Percentiles rank a stretch among this genome's conserved stretches.
Evolutionary conservation across 2,888 invertebrate species (phyloP).

Genomic region (Amphipoea lucens): DNA sequence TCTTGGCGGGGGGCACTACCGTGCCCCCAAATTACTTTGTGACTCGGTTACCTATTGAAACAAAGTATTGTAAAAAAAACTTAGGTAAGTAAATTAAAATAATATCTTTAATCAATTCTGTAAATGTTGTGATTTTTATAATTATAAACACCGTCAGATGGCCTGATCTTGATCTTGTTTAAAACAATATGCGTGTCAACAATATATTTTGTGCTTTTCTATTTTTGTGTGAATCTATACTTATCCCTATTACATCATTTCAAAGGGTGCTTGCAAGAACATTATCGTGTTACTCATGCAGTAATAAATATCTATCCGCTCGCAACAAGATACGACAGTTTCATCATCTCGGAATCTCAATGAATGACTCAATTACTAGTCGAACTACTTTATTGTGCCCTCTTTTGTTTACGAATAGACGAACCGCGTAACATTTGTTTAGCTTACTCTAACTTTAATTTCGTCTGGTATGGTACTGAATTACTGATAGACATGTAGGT

Average conservation of each 20-base stretch:
- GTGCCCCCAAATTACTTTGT: not conserved
- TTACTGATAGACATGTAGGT: not conserved
- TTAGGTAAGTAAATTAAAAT: not conserved
- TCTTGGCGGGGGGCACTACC: too few relatives aligned
- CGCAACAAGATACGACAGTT: conserved; percentile 46
- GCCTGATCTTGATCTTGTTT: conserved; percentile 6
- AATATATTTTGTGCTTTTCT: conserved; percentile 22
- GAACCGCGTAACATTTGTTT: conserved; percentile 15
- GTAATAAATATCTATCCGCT: conserved; percentile 26
- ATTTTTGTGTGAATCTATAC: conserved; percentile 2
- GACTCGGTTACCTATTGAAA: too few relatives aligned
- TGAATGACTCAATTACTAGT: conserved; percentile 32
- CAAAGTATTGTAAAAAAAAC: too few relatives aligned
- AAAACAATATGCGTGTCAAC: conserved; percentile 10
- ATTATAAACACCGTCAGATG: not conserved
- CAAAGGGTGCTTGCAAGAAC: conserved; percentile 21
- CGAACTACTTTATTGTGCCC: conserved; percentile 12
- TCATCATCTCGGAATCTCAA: conserved; percentile 52
- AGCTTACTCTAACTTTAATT: conserved; percentile 10
- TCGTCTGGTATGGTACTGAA: not conserved
- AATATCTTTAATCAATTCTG: not conserved
- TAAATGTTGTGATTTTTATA: not conserved
- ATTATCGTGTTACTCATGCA: conserved; percentile 35
- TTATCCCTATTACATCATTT: conserved; percentile 31
- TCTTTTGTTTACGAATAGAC: conserved; percentile 18